Evolutionary conservation across 2,797 vertebrate species (phyloP).

Genomic region (Acanthurus lineatus): DNA sequence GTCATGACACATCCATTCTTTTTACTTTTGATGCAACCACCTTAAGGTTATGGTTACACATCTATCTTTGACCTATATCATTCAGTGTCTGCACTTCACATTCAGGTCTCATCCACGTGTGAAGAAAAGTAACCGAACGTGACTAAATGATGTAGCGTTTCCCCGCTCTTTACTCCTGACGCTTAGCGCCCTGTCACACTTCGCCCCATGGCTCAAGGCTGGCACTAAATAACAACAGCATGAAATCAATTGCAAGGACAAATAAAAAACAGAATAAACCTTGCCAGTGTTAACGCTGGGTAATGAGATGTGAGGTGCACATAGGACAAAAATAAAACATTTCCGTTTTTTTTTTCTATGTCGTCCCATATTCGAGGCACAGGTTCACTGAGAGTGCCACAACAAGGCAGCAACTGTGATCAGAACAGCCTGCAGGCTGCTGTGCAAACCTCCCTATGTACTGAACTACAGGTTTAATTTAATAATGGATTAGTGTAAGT

Average conservation of each 20-base stretch:
- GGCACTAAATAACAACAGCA: constrained; percentile 75
- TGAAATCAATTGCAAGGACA: constrained; percentile 74
- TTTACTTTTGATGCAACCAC: constrained; percentile 44
- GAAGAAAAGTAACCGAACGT: constrained; percentile 33
- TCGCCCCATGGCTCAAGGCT: constrained; percentile 56
- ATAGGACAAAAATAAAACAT: constrained; percentile 60
- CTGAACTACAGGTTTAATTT: constrained; percentile 32
- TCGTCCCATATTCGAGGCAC: constrained; percentile 50
- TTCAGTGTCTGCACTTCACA: constrained; percentile 23
- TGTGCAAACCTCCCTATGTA: constrained; percentile 34
- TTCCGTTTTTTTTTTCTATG: constrained; percentile 31
- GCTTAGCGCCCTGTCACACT: constrained; percentile 52
- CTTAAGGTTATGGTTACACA: constrained; percentile 34
- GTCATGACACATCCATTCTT: constrained; percentile 23
- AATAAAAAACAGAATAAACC: constrained; percentile 58
- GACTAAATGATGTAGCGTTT: constrained; percentile 42
- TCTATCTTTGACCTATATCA: constrained; percentile 31
- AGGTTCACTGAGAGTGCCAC: constrained; percentile 61
- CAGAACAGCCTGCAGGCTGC: constrained; percentile 47
- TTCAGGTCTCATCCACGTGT: constrained; percentile 17
- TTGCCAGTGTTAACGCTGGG: constrained; percentile 33
- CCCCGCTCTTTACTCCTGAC: constrained; percentile 38
- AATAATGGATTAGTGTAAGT: constrained; percentile 22
- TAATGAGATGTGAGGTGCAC: constrained; percentile 60
- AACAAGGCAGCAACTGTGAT: constrained; percentile 53